Evolutionary conservation across 2,888 invertebrate species (phyloP), one percentile per base, ranked within the genome.

Genomic region (Copidosoma aretas): DNA sequence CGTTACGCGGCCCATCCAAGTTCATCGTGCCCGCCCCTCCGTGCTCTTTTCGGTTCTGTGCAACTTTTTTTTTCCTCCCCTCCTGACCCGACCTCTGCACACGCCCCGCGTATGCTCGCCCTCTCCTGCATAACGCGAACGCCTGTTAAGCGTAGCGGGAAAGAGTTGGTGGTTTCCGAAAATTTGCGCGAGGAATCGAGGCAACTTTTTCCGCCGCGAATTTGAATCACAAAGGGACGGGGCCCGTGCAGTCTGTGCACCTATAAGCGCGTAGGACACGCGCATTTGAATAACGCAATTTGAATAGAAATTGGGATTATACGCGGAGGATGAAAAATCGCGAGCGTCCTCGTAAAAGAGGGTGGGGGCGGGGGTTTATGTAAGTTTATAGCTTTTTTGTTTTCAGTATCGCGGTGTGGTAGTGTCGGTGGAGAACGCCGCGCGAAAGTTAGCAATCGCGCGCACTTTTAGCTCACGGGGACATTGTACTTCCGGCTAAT

Each of bases 1-100:
- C 58, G 64, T 71, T 74, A 71, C 72, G 8, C 32, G 74, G 75
- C 74, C 75, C 75, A 74, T 75, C 75, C 66, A 75, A 75, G 70
- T 75, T 75, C 71, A 65, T 66, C 72, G 63, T 59, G 64, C 68
- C 72, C 71, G 73, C 73, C 73, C 4, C 32, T 3, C 32, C 32
- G 32, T 32, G 32, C 32, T 5, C 8, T 5, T 32, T 32, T 32
- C 32, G 32, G 4, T 32, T 32, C 8, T 32, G 32, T 62, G 22
- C 58, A 62, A 58, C 67, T 69, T 71, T 67, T 68, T 59, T 56
- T 52, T 15, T 24, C 2, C n/a, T 41, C 15, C 21, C 10, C 41
- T 5, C 3, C 12, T 22, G n/a, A 17, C n/a, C 25, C 19, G 46
- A 53, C 68, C 39, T 21, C 67, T 66, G 24, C 51, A 52, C 54